These are phyloP conservation scores for Acronicta psi DNA, from an alignment of 2,888 invertebrate genomes.

Conservation along the genomic window DNA sequence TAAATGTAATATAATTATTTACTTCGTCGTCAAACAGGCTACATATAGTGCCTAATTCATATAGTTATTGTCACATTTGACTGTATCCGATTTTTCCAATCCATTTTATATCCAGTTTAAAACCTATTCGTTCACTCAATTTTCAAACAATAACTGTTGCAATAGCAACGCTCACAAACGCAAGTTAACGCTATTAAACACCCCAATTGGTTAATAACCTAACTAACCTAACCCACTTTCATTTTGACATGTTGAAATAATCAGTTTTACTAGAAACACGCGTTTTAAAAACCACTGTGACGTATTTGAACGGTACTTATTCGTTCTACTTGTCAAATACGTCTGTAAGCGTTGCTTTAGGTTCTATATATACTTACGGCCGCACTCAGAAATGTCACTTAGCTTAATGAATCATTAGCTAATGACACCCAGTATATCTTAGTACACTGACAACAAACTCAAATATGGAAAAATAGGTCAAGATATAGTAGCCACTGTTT, in stretches of 20 bases:
- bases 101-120: background rate
- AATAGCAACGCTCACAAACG: conserved; percentile 27
- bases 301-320: conserved; percentile 51
- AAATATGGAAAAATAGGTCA: too few relatives aligned
- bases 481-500: too few relatives aligned
- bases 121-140: conserved; percentile 11
- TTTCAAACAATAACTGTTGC: conserved; percentile 22
- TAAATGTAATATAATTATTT: too few relatives aligned
- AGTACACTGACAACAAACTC: too few relatives aligned
- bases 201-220: conserved; percentile 54
- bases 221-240: conserved; percentile 54
- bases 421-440: too few relatives aligned
- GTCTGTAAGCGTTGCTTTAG: conserved; percentile 14
- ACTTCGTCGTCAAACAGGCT: too few relatives aligned
- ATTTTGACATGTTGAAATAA: conserved; percentile 55
- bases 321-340: conserved; percentile 34
- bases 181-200: conserved; percentile 47
- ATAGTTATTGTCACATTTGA: too few relatives aligned
- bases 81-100: too few relatives aligned
- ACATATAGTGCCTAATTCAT: too few relatives aligned
- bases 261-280: conserved; percentile 36
- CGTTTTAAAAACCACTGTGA: conserved; percentile 42
- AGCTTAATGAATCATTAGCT: too few relatives aligned
- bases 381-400: too few relatives aligned
- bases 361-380: conserved; percentile 8